Conservation (phyloP, 2,113 vertebrate genomes). For the Nyctibius bracteatus region DNA sequence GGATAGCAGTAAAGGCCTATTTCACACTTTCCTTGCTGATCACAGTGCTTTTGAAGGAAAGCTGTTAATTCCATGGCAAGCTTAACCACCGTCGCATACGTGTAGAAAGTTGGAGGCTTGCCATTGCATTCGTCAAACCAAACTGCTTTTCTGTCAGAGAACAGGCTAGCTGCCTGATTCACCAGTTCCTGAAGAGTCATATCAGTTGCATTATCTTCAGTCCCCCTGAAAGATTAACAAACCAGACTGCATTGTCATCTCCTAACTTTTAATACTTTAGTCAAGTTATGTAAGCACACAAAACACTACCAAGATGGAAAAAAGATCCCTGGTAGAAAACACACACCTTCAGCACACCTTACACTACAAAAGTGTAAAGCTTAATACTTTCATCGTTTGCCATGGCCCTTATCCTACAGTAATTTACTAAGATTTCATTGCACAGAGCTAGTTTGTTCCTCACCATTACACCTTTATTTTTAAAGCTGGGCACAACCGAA, state of each 20-base stretch:
- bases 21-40: not conserved
- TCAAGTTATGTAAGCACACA: accelerated
- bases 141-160: constrained; percentile 74
- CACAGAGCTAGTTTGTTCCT: accelerated
- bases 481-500: not conserved
- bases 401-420: no score
- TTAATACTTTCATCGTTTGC: not conserved
- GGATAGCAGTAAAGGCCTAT: constrained; percentile 86
- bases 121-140: constrained; percentile 71
- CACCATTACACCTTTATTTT: not conserved
- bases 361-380: accelerated
- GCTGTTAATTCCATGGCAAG: constrained; percentile 70
- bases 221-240: not conserved
- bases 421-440: not conserved
- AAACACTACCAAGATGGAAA: not conserved
- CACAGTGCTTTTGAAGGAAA: constrained; percentile 66
- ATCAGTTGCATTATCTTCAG: not conserved
- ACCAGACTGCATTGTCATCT: not conserved
- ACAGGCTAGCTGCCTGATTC: constrained; percentile 57
- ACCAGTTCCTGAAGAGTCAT: constrained; percentile 82
- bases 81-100: constrained; percentile 67
- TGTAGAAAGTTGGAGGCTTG: constrained; percentile 18
- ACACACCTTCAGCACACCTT: not conserved
- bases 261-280: not conserved
- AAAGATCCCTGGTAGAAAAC: accelerated